These are phyloP conservation scores for Micrasema minimum DNA, from an alignment of 1,140 invertebrate species.

Conservation along the genomic window DNA sequence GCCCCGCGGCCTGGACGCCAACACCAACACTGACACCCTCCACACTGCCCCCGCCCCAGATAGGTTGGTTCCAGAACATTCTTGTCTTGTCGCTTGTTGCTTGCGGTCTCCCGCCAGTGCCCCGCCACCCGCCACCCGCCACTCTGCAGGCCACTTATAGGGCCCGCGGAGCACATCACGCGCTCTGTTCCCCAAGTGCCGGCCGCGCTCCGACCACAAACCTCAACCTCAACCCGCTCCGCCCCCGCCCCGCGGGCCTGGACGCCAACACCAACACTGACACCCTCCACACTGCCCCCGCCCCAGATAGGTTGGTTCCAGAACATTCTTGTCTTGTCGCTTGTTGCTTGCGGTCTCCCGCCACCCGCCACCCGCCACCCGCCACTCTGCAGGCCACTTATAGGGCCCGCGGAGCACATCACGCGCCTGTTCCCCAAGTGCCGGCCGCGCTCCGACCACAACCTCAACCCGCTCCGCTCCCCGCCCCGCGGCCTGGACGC, in stretches of 20 bases:
- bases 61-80: slow-evolving; percentile 26
- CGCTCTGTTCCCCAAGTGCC: slow-evolving; percentile 87
- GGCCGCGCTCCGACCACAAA: slow-evolving; percentile 71
- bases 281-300: slow-evolving; percentile 47
- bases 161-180: slow-evolving; percentile 78
- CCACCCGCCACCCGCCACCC: slow-evolving; percentile 63
- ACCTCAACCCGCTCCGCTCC: slow-evolving; percentile 66
- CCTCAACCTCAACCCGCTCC: slow-evolving; percentile 69
- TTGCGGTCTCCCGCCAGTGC: not conserved
- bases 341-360: slow-evolving; percentile 47
- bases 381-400: slow-evolving; percentile 24
- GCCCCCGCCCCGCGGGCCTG: slow-evolving; percentile 15
- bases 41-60: slow-evolving; percentile 48
- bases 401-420: slow-evolving; percentile 79
- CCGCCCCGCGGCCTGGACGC: slow-evolving; percentile 21
- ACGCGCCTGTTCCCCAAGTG: slow-evolving; percentile 87
- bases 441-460: slow-evolving; percentile 72
- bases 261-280: slow-evolving; percentile 38
- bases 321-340: slow-evolving; percentile 6
- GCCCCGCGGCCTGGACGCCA: slow-evolving; percentile 21
- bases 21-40: slow-evolving; percentile 41
- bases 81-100: not conserved
- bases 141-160: slow-evolving; percentile 57
- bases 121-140: not conserved
- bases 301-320: slow-evolving; percentile 40